phyloP scores from a whole-genome alignment of 2,797 vertebrate genomes.

The Semotilus atromaculatus region DNA sequence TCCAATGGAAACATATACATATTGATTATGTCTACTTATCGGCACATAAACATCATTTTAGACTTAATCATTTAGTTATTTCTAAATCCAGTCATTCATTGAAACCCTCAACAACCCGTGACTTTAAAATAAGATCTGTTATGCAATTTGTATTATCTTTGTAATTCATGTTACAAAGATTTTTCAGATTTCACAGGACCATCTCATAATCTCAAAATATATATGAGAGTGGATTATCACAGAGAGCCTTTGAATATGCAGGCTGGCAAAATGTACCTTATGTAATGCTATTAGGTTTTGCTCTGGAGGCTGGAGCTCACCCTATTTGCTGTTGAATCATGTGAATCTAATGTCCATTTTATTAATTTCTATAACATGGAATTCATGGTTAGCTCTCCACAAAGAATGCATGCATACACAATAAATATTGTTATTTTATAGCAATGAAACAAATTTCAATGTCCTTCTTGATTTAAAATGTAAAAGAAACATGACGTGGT shows the following conservation, averaged over 20 bases:
- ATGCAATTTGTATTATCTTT: slow-evolving; percentile 16
- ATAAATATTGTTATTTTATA: neutral
- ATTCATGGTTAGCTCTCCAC: neutral
- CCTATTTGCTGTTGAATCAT: neutral
- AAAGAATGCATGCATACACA: neutral
- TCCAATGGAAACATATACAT: too few species aligned
- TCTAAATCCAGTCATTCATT: neutral
- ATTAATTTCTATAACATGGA: neutral
- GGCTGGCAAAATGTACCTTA: slow-evolving; percentile 59
- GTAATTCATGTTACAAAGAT: slow-evolving; percentile 40
- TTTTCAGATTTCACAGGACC: slow-evolving; percentile 28
- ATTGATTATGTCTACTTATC: neutral
- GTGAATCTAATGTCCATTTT: slow-evolving; percentile 14
- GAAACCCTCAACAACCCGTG: neutral
- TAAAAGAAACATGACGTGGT: neutral
- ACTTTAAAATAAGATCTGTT: neutral
- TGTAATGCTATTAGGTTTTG: slow-evolving; percentile 59
- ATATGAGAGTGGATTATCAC: slow-evolving; percentile 56
- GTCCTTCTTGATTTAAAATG: neutral
- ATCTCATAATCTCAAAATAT: slow-evolving; percentile 61
- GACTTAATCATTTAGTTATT: neutral
- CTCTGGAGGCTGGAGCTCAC: slow-evolving; percentile 4
- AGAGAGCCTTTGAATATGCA: slow-evolving; percentile 59
- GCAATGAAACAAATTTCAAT: neutral
- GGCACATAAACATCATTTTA: neutral